phyloP scores from a whole-genome alignment of 2,888 invertebrate genomes.

The Caenorhabditis angaria region DNA sequence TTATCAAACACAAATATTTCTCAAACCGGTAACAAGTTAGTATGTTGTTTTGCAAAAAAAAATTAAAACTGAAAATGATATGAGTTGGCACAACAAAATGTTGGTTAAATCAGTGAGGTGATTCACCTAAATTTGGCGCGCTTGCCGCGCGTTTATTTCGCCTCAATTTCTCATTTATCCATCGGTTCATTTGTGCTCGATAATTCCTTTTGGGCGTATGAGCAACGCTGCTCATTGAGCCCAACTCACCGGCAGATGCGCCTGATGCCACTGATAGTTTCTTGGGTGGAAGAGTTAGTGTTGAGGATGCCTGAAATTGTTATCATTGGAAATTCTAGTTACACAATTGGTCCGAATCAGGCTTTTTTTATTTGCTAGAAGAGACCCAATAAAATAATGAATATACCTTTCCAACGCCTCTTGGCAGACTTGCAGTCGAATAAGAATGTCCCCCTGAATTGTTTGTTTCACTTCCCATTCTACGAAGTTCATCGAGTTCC shows the following conservation, averaged over 20 bases:
- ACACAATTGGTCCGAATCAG: background rate
- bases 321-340: no score
- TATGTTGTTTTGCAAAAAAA: no score
- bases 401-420: constrained; percentile 55
- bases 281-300: constrained; percentile 59
- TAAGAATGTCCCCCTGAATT: constrained; percentile 37
- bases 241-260: constrained; percentile 54
- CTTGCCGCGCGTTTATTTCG: constrained; percentile 80
- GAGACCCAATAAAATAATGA: background rate
- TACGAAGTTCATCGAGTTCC: constrained; percentile 69
- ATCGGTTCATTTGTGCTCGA: constrained; percentile 60
- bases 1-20: constrained; percentile 37
- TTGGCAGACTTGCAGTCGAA: constrained; percentile 63
- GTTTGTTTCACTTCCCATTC: constrained; percentile 50
- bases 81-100: background rate
- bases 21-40: constrained; percentile 5
- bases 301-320: constrained; percentile 63
- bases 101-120: background rate
- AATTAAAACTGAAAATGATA: no score
- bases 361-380: background rate
- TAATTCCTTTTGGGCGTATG: constrained; percentile 45
- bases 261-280: constrained; percentile 57
- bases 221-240: constrained; percentile 42
- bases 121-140: constrained; percentile 89
- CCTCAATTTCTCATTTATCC: constrained; percentile 56